phyloP scores from a whole-genome alignment of 1,140 invertebrate genomes.

The Drosophila asahinai region DNA sequence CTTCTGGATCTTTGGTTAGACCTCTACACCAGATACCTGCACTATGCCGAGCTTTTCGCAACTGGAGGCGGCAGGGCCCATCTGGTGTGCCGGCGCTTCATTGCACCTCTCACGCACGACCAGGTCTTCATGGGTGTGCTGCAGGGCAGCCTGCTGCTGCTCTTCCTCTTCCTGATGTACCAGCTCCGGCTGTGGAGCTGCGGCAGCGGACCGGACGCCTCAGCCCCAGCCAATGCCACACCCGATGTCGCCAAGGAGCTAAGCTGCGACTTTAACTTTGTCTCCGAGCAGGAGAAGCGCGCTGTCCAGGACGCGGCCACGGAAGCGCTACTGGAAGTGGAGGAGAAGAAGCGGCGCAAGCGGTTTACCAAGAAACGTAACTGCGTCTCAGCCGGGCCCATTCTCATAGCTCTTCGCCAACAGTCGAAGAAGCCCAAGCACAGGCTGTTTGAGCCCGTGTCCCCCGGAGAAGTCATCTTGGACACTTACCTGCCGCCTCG shows the following conservation, averaged over 20 bases:
- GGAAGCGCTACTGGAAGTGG: constrained; percentile 73
- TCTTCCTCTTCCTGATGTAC: constrained; percentile 74
- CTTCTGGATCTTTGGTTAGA: constrained; percentile 36
- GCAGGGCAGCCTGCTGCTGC: constrained; percentile 53
- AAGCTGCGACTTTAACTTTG: constrained; percentile 75
- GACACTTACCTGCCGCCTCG: constrained; percentile 59
- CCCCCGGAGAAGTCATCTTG: constrained; percentile 51
- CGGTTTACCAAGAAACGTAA: constrained; percentile 80
- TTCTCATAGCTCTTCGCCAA: constrained; percentile 68
- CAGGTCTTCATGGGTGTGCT: constrained; percentile 61
- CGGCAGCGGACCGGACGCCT: not conserved
- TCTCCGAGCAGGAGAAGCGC: constrained; percentile 69
- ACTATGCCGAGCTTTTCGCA: constrained; percentile 27
- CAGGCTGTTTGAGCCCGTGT: constrained; percentile 56
- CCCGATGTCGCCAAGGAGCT: constrained; percentile 55
- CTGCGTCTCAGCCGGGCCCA: constrained; percentile 80
- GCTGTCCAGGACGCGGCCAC: constrained; percentile 70
- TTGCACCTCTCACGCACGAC: constrained; percentile 47
- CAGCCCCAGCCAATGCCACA: constrained; percentile 1
- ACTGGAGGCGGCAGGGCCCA: constrained; percentile 6
- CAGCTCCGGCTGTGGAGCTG: constrained; percentile 42
- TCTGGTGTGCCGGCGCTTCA: constrained; percentile 9
- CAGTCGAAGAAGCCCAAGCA: constrained; percentile 59
- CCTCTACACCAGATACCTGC: constrained; percentile 29
- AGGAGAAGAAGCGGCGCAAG: constrained; percentile 79